Base-by-base conservation (phyloP, 1,140 invertebrate species). In the Atta colombica region DNA sequence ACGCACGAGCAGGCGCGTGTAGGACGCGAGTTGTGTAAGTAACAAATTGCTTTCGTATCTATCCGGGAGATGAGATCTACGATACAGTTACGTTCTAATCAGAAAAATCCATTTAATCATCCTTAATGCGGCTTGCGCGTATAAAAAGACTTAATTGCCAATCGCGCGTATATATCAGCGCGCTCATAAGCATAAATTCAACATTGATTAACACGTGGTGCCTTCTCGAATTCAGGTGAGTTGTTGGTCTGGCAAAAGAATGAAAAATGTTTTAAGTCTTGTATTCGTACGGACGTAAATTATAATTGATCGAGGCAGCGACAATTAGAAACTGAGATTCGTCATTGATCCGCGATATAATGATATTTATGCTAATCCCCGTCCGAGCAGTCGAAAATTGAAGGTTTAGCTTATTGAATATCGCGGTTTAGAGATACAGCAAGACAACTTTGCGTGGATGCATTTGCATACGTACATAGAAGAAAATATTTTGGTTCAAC, bases 161-260 rank as follows among this genome's bases (percentile, higher is more conserved):
- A 45, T 82, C 68, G 68, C 12, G 55, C 3, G 65, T n/a, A 68
- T 68, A 49, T 61, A 49, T 12, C 39, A 39, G 12, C 39, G 39
- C 39, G 55, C 68, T 74, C 68, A 82, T 82, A 72, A 60, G 39
- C 78, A 82, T 82, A 82, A 74, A 82, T 82, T 60, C 21, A 82
- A 61, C 80, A 82, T 82, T 35, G 66, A 81, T 72, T 66, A 81
- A 28, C 35, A 61, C 45, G 66, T 10, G 16, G 39, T 60, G 53
- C 25, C 66, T 72, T 72, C 68, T 31, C 51, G 51, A 71, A 81
- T 58, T 60, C 66, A 53, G 18, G 21, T 39, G n/a, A 10, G n/a
- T 45, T 60, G 53, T 71, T 58, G 25, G 21, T 5, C 3, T 21
- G 66, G 31, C 51, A 71, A 81, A 81, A 60, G 10, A 18, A 60